Evolutionary conservation across 2,113 vertebrate genomes (phyloP), one percentile per base, ranked within the genome.

Genomic region (Bubo bubo): DNA sequence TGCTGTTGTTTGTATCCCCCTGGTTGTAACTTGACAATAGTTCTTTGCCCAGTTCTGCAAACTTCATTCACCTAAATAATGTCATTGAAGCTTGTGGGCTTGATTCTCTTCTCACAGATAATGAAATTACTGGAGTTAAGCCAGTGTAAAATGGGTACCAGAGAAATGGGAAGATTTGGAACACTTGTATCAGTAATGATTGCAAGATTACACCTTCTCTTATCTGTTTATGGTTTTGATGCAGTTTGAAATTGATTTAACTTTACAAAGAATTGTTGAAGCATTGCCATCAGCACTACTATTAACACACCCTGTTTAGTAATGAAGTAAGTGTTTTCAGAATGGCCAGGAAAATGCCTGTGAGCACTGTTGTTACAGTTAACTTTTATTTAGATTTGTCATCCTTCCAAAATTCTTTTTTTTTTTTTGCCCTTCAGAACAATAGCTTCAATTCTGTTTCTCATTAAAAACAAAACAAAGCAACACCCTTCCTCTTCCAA

Each of bases 401-500:
- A 91, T 62, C 74, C 59, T 93, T 93, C 96, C 97, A 97, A 91
- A 75, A 84, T 11, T 32, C 8, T 20, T 62, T 68, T 79, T 80
- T 58, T 20, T 9, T 4, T 66, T 41, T 30, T 24, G 2, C 19
- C 58, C 37, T 62, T 88, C 79, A 74, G 91, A 97, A 95, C 93
- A 97, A 96, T 96, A 43, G 89, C 80, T 87, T 91, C 86, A 76
- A 86, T 95, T 95, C 96, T 95, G 86, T 79, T 97, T 94, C 93
- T 87, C 62, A 79, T 97, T 95, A 93, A 91, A 95, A 96, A 64
- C 88, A 92, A 97, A 97, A 90, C 86, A 97, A 90, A 97, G 82
- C 92, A 95, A 97, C 95, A 96, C 96, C 97, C 96, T 97, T 97
- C 96, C 96, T 88, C 62, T 96, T 96, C 92, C 86, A 90, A 82